Evolutionary conservation across 2,888 invertebrate genomes (phyloP).

Genomic region (Beris chalybata): DNA sequence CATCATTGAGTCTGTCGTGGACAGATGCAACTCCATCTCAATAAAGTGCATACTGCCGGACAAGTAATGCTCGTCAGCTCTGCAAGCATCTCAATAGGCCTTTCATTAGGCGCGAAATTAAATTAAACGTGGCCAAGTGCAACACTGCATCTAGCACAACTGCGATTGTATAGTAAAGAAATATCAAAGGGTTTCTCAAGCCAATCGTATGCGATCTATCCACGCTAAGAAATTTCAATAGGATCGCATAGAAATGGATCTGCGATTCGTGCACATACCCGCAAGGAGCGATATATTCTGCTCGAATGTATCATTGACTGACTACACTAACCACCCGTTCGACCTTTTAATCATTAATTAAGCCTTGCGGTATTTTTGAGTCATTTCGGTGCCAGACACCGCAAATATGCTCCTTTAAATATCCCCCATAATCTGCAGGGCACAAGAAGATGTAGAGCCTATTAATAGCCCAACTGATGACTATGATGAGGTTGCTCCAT

Average conservation of each 20-base stretch:
- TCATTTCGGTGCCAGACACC: conserved; percentile 28
- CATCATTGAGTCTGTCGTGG: conserved; percentile 23
- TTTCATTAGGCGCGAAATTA: conserved; percentile 36
- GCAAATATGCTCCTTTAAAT: not conserved
- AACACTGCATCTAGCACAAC: conserved; percentile 12
- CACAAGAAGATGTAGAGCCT: not conserved
- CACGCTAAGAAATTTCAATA: not conserved
- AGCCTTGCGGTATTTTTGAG: conserved; percentile 34
- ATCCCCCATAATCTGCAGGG: conserved; percentile 13
- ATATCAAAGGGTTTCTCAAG: conserved; percentile 19
- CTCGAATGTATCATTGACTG: conserved; percentile 22
- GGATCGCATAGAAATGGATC: not conserved
- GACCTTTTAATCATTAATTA: conserved; percentile 39
- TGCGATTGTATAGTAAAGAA: not conserved
- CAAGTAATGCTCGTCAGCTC: not conserved
- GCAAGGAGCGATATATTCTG: not conserved
- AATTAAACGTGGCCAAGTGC: conserved; percentile 19
- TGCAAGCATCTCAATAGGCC: conserved; percentile 22
- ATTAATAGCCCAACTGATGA: conserved; percentile 19
- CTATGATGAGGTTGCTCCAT: conserved; percentile 9
- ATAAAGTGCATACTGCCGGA: not conserved
- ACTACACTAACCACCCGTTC: conserved; percentile 31
- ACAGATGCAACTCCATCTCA: conserved; percentile 26
- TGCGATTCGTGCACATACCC: not conserved
- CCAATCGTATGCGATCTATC: not conserved